phyloP scores from a whole-genome alignment of 2,113 vertebrate species.

The Hystrix cristata region DNA sequence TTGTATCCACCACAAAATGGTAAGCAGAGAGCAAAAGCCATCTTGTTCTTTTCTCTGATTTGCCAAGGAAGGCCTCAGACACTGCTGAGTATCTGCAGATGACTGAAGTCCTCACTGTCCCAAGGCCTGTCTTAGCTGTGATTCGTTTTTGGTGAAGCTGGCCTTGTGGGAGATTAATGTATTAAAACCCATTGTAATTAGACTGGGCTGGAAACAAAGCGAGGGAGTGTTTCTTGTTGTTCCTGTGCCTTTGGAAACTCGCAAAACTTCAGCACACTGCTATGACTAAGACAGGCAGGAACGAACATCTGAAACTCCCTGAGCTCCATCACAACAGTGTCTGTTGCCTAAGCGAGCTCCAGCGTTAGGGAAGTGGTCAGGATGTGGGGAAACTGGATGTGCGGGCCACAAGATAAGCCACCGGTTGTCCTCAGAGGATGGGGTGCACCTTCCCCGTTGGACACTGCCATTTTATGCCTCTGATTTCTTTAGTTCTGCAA shows the following conservation, averaged over 20 bases:
- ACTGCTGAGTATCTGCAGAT: background rate
- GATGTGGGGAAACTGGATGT: constrained; percentile 10
- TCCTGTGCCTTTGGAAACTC: constrained; percentile 52
- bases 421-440: background rate
- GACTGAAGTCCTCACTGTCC: background rate
- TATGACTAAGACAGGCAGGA: constrained; percentile 63
- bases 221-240: background rate
- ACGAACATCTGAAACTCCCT: background rate
- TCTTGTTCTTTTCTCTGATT: background rate
- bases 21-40: background rate
- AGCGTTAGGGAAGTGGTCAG: background rate
- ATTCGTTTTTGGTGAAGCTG: background rate
- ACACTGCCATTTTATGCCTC: background rate
- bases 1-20: background rate
- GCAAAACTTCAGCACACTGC: constrained; percentile 46
- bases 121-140: background rate
- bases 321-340: background rate
- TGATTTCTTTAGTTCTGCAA: background rate
- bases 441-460: background rate
- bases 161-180: background rate
- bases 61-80: background rate
- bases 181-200: background rate
- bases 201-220: background rate
- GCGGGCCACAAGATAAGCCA: background rate
- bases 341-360: constrained; percentile 9